Conservation (phyloP, 2,888 invertebrate species). For the Eupeodes latifasciatus region DNA sequence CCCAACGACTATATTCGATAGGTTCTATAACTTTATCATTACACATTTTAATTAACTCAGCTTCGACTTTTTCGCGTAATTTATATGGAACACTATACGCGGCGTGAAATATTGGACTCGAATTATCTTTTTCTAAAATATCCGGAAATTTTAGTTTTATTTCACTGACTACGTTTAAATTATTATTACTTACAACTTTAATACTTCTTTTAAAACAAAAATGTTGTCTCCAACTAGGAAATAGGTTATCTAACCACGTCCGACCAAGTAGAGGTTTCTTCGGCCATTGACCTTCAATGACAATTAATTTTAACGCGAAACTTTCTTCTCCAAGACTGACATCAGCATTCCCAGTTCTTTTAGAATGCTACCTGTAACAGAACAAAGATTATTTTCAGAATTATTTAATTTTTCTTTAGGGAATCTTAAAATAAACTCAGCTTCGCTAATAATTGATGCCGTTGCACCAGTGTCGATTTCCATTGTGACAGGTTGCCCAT, state of each 20-base stretch:
- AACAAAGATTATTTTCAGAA: too few relatives aligned
- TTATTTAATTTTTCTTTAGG: too few relatives aligned
- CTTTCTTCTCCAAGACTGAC: constrained; percentile 5
- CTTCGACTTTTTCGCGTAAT: constrained; percentile 46
- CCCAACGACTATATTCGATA: constrained; percentile 62
- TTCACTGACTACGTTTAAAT: not conserved
- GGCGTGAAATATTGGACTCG: too few relatives aligned
- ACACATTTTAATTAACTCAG: constrained; percentile 48
- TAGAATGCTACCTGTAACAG: not conserved
- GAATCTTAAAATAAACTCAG: too few relatives aligned
- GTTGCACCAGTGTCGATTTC: not conserved
- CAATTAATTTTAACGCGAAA: not conserved
- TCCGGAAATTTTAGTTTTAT: not conserved
- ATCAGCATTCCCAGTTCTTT: constrained; percentile 16
- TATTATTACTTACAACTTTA: not conserved
- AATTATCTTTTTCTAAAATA: too few relatives aligned
- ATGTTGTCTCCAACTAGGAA: constrained; percentile 24
- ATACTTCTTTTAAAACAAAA: not conserved
- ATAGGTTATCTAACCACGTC: constrained; percentile 41
- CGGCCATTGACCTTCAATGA: constrained; percentile 2
- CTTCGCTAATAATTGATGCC: too few relatives aligned
- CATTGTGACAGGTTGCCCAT: constrained; percentile 8
- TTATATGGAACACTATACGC: not conserved
- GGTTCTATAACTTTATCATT: constrained; percentile 29
- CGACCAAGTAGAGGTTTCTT: constrained; percentile 34